Evolutionary conservation across 1,140 invertebrate genomes (phyloP).

Genomic region (Pectinophora gossypiella): DNA sequence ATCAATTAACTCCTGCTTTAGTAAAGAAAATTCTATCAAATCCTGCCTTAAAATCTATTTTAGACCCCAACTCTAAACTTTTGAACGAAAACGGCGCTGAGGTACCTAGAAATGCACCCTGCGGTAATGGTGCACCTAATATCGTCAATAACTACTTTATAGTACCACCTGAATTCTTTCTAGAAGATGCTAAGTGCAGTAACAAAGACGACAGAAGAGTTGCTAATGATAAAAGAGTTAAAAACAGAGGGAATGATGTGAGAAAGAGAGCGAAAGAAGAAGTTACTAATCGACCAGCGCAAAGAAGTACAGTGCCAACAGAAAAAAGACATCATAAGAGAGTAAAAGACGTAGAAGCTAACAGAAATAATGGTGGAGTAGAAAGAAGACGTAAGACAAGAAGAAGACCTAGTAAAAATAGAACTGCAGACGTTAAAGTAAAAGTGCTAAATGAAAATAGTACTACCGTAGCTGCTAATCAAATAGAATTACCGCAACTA

Average conservation of each 20-base stretch:
- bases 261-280: no score
- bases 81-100: slow-evolving; percentile 20
- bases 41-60: slow-evolving; percentile 16
- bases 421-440: not conserved
- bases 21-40: slow-evolving; percentile 22
- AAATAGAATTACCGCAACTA: no score
- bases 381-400: not conserved
- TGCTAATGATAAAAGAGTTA: not conserved
- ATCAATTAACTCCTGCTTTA: not conserved
- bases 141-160: slow-evolving; percentile 43
- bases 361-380: not conserved
- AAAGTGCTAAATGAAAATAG: not conserved
- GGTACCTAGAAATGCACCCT: slow-evolving; percentile 9
- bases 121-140: slow-evolving; percentile 11
- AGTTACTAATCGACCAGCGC: no score
- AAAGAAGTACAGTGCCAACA: slow-evolving; percentile 8
- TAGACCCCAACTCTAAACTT: slow-evolving; percentile 15
- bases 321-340: not conserved
- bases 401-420: not conserved
- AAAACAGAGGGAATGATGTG: not conserved
- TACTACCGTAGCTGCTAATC: no score
- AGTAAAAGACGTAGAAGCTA: not conserved
- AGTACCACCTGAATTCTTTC: slow-evolving; percentile 25
- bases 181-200: not conserved
- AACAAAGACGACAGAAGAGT: not conserved